A percentile compares a stretch with the other conserved stretches of the same genome.
Conservation (phyloP, 2,797 vertebrate species). For the Xenops minutus region DNA sequence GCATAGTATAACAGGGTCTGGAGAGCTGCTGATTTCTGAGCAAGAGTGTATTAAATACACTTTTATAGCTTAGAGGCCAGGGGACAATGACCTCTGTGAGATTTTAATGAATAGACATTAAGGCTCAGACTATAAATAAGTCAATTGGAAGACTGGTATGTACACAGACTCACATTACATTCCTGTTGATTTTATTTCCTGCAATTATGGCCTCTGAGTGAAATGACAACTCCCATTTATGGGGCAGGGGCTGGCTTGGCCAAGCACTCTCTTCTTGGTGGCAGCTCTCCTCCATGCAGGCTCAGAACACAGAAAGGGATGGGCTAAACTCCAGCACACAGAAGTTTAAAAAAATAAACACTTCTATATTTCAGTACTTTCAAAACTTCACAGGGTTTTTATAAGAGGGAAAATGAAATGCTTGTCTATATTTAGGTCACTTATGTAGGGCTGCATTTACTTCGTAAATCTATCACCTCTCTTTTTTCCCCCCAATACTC, state of each 20-base stretch:
- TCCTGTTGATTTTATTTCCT: conserved; percentile 35
- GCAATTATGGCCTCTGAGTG: not conserved
- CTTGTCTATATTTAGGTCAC: not conserved
- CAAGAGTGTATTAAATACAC: not conserved
- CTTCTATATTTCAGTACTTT: not conserved
- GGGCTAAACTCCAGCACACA: not conserved
- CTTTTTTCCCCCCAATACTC: not conserved
- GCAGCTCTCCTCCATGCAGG: not conserved
- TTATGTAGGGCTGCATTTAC: not conserved
- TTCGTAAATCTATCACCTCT: not conserved
- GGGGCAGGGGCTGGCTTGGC: not conserved
- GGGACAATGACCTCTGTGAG: not conserved
- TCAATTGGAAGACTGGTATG: not conserved
- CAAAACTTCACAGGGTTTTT: not conserved
- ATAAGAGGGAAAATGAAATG: not conserved
- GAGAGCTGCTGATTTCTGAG: conserved; percentile 1
- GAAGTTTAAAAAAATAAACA: not conserved
- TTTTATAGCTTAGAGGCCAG: not conserved
- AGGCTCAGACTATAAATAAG: conserved; percentile 19
- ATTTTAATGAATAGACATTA: conserved; percentile 38
- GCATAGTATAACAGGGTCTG: not conserved
- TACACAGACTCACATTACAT: not conserved
- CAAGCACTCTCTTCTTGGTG: not conserved
- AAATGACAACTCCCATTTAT: not conserved
- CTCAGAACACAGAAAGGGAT: not conserved